Base-by-base conservation (phyloP, 1,140 invertebrate species). In the Tetramorium alpestre region DNA sequence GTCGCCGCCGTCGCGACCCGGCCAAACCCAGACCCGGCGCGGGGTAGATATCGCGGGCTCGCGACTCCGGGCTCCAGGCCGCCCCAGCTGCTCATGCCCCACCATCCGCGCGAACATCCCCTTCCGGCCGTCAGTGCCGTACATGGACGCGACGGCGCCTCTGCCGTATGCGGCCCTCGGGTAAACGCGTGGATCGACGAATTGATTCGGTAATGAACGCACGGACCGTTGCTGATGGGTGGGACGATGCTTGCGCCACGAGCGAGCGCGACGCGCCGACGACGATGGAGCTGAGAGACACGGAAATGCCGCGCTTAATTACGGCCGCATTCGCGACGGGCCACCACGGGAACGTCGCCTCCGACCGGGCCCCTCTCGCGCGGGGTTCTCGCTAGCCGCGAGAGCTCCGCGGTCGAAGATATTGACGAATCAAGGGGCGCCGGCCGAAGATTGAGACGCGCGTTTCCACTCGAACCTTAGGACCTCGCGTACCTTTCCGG, bases 21-120 rank as follows among this genome's bases (percentile, higher is more conserved):
- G 93, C 93, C 93, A 94, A 94, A 94, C 93, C 93, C 93, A 94
- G 94, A 94, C 93, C 93, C 92, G 88, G 93, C 92, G 91, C 92
- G 91, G 91, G 91, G 91, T 92, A 92, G 92, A 89, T 91, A 85
- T 88, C 87, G 85, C 90, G 89, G 90, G 92, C 92, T 93, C 93
- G 91, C 90, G 92, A 93, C 92, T 93, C 93, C 91, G 91, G 91
- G 92, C 93, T 93, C 94, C 93, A 89, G 93, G 93, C 93, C 89
- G 92, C 93, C 93, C 94, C 93, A 94, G 93, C 94, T 91, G 90
- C 92, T 94, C 86, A 84, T 73, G 51, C 85, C 89, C 89, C 88
- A 64, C 86, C 89, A 87, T 58, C 60, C n/a, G 10, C 60, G 33
- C 47, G 58, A 47, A 64, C 87, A 85, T 88, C 80, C 88, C 85